Evolutionary conservation across 2,888 invertebrate species (phyloP), one percentile per base, ranked within the genome.

Genomic region (Pycnomerus fuliginosus): DNA sequence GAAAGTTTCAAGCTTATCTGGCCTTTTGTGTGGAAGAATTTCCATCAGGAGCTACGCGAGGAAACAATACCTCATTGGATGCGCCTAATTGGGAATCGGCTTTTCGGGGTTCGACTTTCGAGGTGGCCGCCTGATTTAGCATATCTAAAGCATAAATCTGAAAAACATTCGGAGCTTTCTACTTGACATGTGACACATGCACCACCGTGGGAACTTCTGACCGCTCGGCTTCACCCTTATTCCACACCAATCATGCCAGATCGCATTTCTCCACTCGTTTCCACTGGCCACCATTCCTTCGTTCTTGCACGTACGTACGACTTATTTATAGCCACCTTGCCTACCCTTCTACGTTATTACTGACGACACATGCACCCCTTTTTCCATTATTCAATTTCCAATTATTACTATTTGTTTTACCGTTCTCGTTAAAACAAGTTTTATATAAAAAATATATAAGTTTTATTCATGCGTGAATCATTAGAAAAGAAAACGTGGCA

Each of bases 11-110:
- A n/a, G 65, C 65, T 67, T 67, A 65, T 65, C 67, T 65, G 59
- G 53, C 58, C 65, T 61, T 63, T 65, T 67, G 65, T 65, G 62
- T 53, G 49, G 56, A n/a, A 53, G 55, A 64, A 62, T 53, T 61
- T 62, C 61, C 62, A 65, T 67, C 64, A 63, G 56, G 59, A 57
- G 57, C 55, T 55, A 57, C 52, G 51, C 58, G 55, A 60, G 64
- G 62, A 67, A 62, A 67, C 67, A 67, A 67, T 67, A 64, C 65
- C 60, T 67, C 67, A 65, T 65, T 57, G 56, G 58, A 58, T 57
- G 54, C 56, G 55, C 56, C 59, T 62, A 62, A 61, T 62, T 62
- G 61, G 61, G 55, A 62, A 62, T 59, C 50, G 53, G 39, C 13
- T 34, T n/a, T 27, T 34, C 33, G 29, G 42, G 36, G 38, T 41